phyloP scores from a whole-genome alignment of 2,888 invertebrate genomes.

The Apocheima hispidaria region DNA sequence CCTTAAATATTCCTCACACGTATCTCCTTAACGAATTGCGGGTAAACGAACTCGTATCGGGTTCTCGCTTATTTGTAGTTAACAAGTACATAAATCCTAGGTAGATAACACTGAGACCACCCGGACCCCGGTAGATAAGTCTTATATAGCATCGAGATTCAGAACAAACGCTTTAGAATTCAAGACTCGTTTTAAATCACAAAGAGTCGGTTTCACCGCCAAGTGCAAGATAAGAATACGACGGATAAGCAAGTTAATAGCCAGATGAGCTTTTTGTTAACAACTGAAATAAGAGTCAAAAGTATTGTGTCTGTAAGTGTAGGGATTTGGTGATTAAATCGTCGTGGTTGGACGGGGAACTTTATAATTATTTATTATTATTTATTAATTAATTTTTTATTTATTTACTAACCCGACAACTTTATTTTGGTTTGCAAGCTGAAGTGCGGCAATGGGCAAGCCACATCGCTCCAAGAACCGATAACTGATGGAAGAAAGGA shows the following conservation, averaged over 20 bases:
- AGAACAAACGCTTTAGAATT: slow-evolving; percentile 20
- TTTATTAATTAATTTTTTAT: no score
- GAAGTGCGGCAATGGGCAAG: no score
- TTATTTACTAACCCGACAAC: no score
- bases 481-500: no score
- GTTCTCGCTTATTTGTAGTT: slow-evolving; percentile 18
- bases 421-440: no score
- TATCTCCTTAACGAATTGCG: slow-evolving; percentile 15
- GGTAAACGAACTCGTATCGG: slow-evolving; percentile 12
- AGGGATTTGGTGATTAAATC: no score
- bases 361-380: no score
- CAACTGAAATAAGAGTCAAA: no score
- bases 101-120: neutral
- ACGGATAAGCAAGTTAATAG: slow-evolving; percentile 10
- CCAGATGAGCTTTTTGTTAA: neutral
- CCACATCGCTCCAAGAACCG: no score
- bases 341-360: no score
- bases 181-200: slow-evolving; percentile 15
- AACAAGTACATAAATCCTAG: slow-evolving; percentile 4
- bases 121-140: no score
- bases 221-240: slow-evolving; percentile 13
- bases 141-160: neutral
- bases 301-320: no score
- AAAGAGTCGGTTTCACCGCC: slow-evolving; percentile 16
- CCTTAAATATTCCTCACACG: slow-evolving; percentile 24